Base-by-base conservation (phyloP, 2,888 invertebrate species). In the Drosophila tripunctata region DNA sequence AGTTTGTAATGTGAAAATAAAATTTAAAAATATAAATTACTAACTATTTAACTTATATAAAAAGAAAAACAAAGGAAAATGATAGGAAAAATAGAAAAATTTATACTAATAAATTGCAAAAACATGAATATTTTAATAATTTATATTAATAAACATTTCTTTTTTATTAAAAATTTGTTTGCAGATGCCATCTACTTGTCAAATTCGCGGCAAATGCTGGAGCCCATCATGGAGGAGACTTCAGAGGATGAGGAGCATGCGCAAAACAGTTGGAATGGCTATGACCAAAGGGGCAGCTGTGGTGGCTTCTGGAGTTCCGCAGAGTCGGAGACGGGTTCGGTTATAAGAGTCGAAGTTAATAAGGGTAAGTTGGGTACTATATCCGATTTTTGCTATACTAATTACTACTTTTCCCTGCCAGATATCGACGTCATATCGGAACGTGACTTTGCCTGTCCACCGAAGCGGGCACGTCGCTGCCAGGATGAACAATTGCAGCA, bases 221-320 rank as follows among this genome's bases (percentile, higher is more conserved):
- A 97, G 91, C 96, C 97, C 21, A 97, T 97, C 90, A 93, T 96
- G 87, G 97, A 97, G 92, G 97, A 97, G 92, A 96, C 96, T 14
- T 96, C 96, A 78, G 96, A 97, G 92, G 96, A 97, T 76, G 91
- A 92, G 76, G 91, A 92, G 63, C 89, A 83, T 43, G 82, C 84
- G 17, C 88, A 88, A 33, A 88, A 88, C 62, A 89, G 88, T 30
- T 91, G 91, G 90, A 88, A 86, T 40, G 89, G 89, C 35, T 89
- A 85, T 48, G 90, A 91, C 24, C 87, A 88, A 17, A 43, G 61
- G 0, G 48, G 67, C 50, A 56, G 64, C 43, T 65, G 65, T 31
- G 52, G 76, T 41, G 79, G 85, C 48, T 78, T 88, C 48, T 91
- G 90, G 90, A 93, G 93, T 45, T 93, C 93, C 5, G 96, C 93